Percentiles rank a stretch among this genome's conserved stretches.
Evolutionary conservation across 1,140 invertebrate genomes (phyloP).

Genomic region (Chlorops oryzae): DNA sequence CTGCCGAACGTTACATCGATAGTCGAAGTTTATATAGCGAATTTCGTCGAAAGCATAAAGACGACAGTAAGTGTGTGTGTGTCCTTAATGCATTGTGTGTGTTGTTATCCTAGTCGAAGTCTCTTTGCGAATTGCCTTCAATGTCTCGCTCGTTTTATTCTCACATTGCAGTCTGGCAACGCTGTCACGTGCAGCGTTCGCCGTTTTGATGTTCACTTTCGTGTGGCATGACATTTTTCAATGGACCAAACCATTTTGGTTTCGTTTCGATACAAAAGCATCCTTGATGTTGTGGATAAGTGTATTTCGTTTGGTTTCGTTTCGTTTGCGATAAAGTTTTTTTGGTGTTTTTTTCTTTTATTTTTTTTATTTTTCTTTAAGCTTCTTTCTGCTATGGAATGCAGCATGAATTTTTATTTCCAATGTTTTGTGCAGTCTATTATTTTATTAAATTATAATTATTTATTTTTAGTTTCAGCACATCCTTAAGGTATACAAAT

Average conservation of each 20-base stretch:
- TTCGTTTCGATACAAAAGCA: conserved; percentile 31
- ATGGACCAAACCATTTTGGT: background rate
- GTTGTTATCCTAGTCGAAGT: background rate
- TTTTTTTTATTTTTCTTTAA: conserved; percentile 10
- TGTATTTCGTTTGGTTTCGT: conserved; percentile 42
- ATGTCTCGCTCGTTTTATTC: conserved; percentile 41
- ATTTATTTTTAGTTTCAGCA: background rate
- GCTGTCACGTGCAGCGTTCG: background rate
- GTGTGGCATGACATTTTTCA: conserved; percentile 2
- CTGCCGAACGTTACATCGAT: conserved; percentile 42
- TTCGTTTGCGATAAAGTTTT: conserved; percentile 20
- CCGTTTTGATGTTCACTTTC: conserved; percentile 5
- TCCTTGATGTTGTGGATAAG: conserved; percentile 46
- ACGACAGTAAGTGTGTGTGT: conserved; percentile 42
- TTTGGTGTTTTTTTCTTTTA: background rate
- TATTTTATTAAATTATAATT: background rate
- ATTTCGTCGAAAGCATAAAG: conserved; percentile 46
- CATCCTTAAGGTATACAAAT: no score
- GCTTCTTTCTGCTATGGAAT: background rate
- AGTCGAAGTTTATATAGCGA: conserved; percentile 39
- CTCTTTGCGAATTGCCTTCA: conserved; percentile 29
- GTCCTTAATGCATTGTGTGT: background rate
- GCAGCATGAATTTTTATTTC: background rate
- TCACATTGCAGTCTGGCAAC: conserved; percentile 19
- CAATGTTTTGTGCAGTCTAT: background rate